Evolutionary conservation across 2,113 vertebrate species (phyloP).

Genomic region (Lophius piscatorius): DNA sequence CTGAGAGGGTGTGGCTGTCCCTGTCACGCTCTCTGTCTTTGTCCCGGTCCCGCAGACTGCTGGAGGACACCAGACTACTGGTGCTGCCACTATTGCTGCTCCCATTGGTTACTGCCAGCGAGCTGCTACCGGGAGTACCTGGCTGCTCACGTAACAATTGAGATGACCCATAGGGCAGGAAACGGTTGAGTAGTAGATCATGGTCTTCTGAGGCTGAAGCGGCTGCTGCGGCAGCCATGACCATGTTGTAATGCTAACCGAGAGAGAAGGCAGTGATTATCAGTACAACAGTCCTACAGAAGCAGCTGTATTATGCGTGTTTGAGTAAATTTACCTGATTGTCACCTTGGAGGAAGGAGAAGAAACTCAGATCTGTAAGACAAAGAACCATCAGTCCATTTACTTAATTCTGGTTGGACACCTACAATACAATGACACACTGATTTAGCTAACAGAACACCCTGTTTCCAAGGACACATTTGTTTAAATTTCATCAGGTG

Average conservation of each 20-base stretch:
- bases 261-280: background rate
- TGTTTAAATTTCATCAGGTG: too few relatives aligned
- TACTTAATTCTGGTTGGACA: too few relatives aligned
- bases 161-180: constrained; percentile 93
- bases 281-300: background rate
- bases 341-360: constrained; percentile 98
- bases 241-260: constrained; percentile 94
- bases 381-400: too few relatives aligned
- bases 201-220: constrained; percentile 91
- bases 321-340: constrained; percentile 87
- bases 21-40: constrained; percentile 83
- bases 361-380: constrained; percentile 91
- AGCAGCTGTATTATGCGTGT: background rate
- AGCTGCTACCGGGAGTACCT: constrained; percentile 84
- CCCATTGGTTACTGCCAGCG: constrained; percentile 86
- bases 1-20: constrained; percentile 87
- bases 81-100: constrained; percentile 92
- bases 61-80: constrained; percentile 95
- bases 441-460: too few relatives aligned
- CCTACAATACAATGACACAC: too few relatives aligned
- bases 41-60: constrained; percentile 91
- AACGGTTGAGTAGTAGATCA: constrained; percentile 91
- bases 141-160: constrained; percentile 95
- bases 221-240: constrained; percentile 92
- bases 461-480: too few relatives aligned